Base-by-base conservation (phyloP, 2,797 vertebrate species). In the Lates japonicus region DNA sequence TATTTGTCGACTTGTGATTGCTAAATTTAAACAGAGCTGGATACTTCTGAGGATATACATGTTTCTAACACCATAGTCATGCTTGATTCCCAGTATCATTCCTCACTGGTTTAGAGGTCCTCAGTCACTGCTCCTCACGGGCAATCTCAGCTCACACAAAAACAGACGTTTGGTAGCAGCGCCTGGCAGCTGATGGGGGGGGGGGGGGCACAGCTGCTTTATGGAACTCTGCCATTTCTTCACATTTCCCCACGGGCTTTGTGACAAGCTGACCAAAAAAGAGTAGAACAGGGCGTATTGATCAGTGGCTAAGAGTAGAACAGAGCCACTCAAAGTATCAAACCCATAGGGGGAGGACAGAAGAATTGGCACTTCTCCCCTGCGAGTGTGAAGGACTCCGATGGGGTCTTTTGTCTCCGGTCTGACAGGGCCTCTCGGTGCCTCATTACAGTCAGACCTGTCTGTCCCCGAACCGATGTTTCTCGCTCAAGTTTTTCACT, bases 231-330 rank as follows among this genome's bases (percentile, higher is more conserved):
- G 85, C 89, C 84, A 87, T 83, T 88, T 87, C 87, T 85, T 76
- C 83, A 76, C 85, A 83, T 81, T 73, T 77, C 83, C 87, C 87
- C 61, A 62, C 7, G n/a, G 91, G 83, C 82, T 73, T 37, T 0
- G 87, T 81, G 90, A 93, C 88, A 89, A 82, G 86, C 81, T 83
- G 88, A 88, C 86, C 86, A 90, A 84, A 87, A 76, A 70, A 75
- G 76, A 88, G 69, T 64, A 70, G 80, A 85, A 91, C 89, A 79
- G 88, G 85, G 87, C 57, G 22, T 92, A 93, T 93, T 86, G 93
- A 93, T 94, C 91, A 85, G 81, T 29, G 37, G 88, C 91, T 92
- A 80, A 91, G 87, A 90, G 89, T 75, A 86, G 85, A 88, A 90
- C 78, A 85, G 81, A 88, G 80, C 70, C 82, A 81, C 87, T 88